Base-by-base conservation (phyloP, 2,797 vertebrate genomes). In the Sebastes diaconus region DNA sequence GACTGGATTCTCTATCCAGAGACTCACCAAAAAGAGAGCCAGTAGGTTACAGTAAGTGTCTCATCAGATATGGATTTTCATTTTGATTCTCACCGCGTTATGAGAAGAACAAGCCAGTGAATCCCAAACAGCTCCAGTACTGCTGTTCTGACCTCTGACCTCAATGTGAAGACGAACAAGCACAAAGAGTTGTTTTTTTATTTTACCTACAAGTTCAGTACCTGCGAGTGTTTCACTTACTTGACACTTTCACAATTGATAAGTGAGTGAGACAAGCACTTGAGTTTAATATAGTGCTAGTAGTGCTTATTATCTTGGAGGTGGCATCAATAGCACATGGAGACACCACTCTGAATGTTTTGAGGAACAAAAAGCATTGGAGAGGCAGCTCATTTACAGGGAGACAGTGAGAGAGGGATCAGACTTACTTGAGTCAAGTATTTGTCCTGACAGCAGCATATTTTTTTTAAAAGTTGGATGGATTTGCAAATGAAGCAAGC, bases 401-500 rank as follows among this genome's bases (percentile, higher is more conserved):
- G 39, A 71, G 24, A 67, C 30, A 58, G 57, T 6, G 58, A 67
- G 30, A 63, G 68, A 71, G 30, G 39, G 58, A 87, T 79, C 29
- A 84, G 46, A 66, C 36, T 61, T 52, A 34, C 63, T 32, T 9
- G 30, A 67, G 73, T 76, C 63, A 30, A 64, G 70, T 75, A 34
- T 86, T 83, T 82, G 75, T 64, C 60, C 64, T 68, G 65, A 81
- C 65, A 75, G 42, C 50, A 77, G 76, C 72, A 71, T 70, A n/a
- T 54, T n/a, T 54, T 79, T 78, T 83, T 46, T 60, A 9, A 80
- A 81, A 83, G 73, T 29, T 81, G 63, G 68, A 84, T 79, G 61
- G 39, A 75, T 84, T 73, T 83, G 64, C 58, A 78, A 77, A 75
- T 65, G 27, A 82, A 66, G 60, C 55, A 24, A 50, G 70, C 57